Evolutionary conservation across 2,888 invertebrate genomes (phyloP), one percentile per base, ranked within the genome.

Genomic region (Loripinus fragilis): DNA sequence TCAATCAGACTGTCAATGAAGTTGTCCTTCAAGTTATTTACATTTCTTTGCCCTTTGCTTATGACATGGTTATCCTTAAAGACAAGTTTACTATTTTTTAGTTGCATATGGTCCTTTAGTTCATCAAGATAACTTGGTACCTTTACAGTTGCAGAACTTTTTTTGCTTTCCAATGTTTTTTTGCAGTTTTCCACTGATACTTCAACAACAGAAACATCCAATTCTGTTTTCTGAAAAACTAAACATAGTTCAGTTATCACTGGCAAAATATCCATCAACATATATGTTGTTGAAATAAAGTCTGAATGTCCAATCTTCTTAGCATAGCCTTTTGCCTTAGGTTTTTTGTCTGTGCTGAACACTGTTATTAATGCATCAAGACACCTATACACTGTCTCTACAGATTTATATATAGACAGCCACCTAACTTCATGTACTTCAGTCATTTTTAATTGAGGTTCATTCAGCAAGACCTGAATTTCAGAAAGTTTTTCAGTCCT

Each of bases 251-350:
- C 48, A 12, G 42, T 25, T 10, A 69, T 48, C 25, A 69, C 30
- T 8, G 68, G 68, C 12, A 69, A 48, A 48, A 69, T 48, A 69
- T 69, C 68, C 75, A 69, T 75, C 30, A 75, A 64, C 23, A 75
- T 2, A 25, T 75, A 75, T 15, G 75, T 64, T 2, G 60, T 69
- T 12, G 70, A 30, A 17, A 75, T 75, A 45, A 75, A 75, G 17
- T 69, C 75, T 64, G 30, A 45, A 23, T 75, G 42, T n/a, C 5
- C 30, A 42, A 75, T 60, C 48, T 75, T 69, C 48, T 75, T 75
- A 28, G 5, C 12, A 8, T 38, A 75, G 12, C 74, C 74, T 35
- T 64, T 60, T 20, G 75, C 20, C 69, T 75, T 69, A n/a, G 75
- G 60, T 64, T 75, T 60, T 25, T 60, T 45, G 15, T 70, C 48